Base-by-base conservation (phyloP, 2,888 invertebrate species). In the Allygus modestus region DNA sequence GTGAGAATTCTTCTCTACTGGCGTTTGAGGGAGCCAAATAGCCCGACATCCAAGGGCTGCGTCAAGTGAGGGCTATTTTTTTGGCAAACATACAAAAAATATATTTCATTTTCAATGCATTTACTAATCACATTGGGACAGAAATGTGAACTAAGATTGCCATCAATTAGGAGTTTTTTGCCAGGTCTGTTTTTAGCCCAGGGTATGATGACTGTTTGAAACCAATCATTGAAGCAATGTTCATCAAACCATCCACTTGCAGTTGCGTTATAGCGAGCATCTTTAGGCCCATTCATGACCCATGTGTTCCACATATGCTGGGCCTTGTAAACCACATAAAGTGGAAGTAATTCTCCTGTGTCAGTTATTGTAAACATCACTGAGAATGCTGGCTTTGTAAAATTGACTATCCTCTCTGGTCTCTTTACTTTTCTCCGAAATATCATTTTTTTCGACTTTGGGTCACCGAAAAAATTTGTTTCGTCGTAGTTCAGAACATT, bases 241-340 rank as follows among this genome's bases (percentile, higher is more conserved):
- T 61, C 46, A 81, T 89, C 89, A 85, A 89, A 89, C 89, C 89
- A 89, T 5, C 89, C 89, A 54, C 87, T 87, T 81, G 86, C 86
- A 7, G 87, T 87, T 17, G 87, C 54, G 84, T 88, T 88, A 84
- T 88, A 89, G 0, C 87, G 26, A 84, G 84, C 26, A 83, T 87
- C 37, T 41, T n/a, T 31, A 7, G 87, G 85, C 4, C 86, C 86
- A 46, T 15, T 15, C 46, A 46, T 46, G 7, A 79, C 73, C 86
- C 86, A 87, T 17, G 85, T 77, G 54, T 82, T 37, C 41, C 84
- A 86, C 73, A 87, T 26, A 83, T 86, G 61, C 17, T 77, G 23
- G 41, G 85, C 77, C 71, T 85, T 85, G 65, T 87, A 87, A 0
- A 85, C 84, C 4, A 86, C 81, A 54, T 87, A 87, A 9, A 71